phyloP scores from a whole-genome alignment of 2,888 invertebrate species.

The Taenaris catops region DNA sequence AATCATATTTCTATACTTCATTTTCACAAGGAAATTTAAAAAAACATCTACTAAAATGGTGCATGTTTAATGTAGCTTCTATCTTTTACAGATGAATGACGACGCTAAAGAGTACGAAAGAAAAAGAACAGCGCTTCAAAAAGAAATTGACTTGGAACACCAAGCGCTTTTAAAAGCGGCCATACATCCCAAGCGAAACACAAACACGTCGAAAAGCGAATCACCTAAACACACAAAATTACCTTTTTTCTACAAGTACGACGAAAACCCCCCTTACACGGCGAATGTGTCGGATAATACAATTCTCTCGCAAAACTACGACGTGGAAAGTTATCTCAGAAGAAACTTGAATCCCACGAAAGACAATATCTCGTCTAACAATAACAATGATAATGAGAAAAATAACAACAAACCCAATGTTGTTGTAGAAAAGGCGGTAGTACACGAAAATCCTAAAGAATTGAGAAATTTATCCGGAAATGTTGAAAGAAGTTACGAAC shows the following conservation, averaged over 20 bases:
- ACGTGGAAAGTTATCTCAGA: slow-evolving; percentile 60
- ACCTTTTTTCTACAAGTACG: slow-evolving; percentile 52
- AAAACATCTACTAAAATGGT: too few species aligned
- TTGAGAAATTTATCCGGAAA: slow-evolving; percentile 1
- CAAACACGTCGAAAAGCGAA: slow-evolving; percentile 39
- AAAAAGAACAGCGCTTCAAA: slow-evolving; percentile 66
- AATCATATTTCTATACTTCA: too few species aligned
- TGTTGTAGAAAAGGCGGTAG: slow-evolving; percentile 36
- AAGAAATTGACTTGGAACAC: slow-evolving; percentile 62
- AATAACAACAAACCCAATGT: slow-evolving; percentile 17
- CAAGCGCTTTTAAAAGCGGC: slow-evolving; percentile 35
- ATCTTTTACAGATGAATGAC: slow-evolving; percentile 66
- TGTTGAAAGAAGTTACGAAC: neutral
- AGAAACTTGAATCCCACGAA: slow-evolving; percentile 55
- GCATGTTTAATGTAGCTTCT: too few species aligned
- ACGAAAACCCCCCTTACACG: slow-evolving; percentile 40
- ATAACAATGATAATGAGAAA: slow-evolving; percentile 17
- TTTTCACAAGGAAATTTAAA: too few species aligned
- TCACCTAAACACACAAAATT: slow-evolving; percentile 36
- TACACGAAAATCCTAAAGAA: slow-evolving; percentile 33
- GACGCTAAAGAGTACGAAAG: slow-evolving; percentile 66
- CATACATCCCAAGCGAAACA: slow-evolving; percentile 17
- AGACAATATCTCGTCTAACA: slow-evolving; percentile 30
- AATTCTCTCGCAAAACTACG: slow-evolving; percentile 57
- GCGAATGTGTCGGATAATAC: slow-evolving; percentile 69